Base-by-base conservation (phyloP, 1,140 invertebrate genomes). In the Zaprionus lachaisei region DNA sequence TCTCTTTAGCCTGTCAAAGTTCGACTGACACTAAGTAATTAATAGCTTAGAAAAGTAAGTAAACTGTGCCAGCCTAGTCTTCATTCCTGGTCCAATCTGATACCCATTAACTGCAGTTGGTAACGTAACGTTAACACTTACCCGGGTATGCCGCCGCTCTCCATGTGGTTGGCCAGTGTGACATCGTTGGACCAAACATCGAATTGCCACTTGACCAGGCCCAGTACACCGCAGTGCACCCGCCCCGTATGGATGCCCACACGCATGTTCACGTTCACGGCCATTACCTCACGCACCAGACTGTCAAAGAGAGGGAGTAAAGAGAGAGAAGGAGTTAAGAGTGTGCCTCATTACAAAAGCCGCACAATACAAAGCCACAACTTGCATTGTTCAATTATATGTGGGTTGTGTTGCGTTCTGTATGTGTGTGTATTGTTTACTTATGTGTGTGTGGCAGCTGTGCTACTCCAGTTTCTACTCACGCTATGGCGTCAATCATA, bases 171-270 rank as follows among this genome's bases (percentile, higher is more conserved):
- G 37, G 98, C 98, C 24, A 98, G 93, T 2, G 97, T 98, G 72
- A 99, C 98, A 93, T 99, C 98, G 92, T 99, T 98, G 77, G 97
- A 98, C 98, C 98, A 99, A 14, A 99, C 93, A 97, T 97, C 96
- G 96, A 98, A 93, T 97, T 98, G 94, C 94, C 94, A 95, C 93
- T 95, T 95, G 80, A 94, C 94, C 60, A 98, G 95, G 4, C 98
- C 98, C n/a, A 99, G 94, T 17, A 99, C 98, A 2, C 98, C 98
- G 93, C 98, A 99, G 91, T 98, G 97, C 6, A 99, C 98, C 9
- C 97, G 94, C 0, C 98, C 98, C 0, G 97, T 98, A 93, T 99
- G 98, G 73, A 99, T 98, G 17, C 98, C 98, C 12, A 99, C 98
- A 74, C 98, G 94, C 98, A 99, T 99, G 93, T 99, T 98, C 47